Base-by-base conservation (phyloP, 2,888 invertebrate species). In the Pemphredon lugubris region DNA sequence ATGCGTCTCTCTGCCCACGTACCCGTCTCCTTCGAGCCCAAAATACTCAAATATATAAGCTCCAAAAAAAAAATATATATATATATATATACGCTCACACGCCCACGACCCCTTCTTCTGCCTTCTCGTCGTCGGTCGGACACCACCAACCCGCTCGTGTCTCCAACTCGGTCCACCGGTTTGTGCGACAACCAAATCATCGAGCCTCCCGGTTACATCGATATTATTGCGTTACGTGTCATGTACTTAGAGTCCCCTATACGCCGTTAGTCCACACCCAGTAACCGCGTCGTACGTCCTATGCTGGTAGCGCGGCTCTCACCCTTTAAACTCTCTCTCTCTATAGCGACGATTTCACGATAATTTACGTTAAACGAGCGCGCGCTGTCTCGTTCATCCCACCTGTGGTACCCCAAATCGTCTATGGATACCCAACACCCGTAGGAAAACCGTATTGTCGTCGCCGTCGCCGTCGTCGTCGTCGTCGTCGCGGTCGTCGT, bases 91-190 rank as follows among this genome's bases (percentile, higher is more conserved):
- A 58, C 59, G 58, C 66, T 59, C 54, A 57, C 63, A 65, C 51
- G 68, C 51, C 68, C 57, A 65, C 64, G 51, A 57, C 34, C 55
- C 53, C 26, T 60, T 67, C 63, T 77, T 73, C 74, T 66, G 64
- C 77, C 77, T 77, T 77, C 74, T 77, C 71, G 71, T 74, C 74
- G 77, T 77, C 77, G 74, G 66, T 73, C 74, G 67, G 71, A 59
- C 71, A 74, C 55, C 73, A 48, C 20, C 68, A 57, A 61, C 57
- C 53, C 55, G 65, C 58, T 40, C 64, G 69, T 64, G 54, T 66
- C 64, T 70, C 70, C 55, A 55, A 68, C 63, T 64, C 63, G 73
- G 59, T 63, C 66, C 59, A 67, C 51, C 58, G 61, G 71, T 65
- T 67, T 64, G 47, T 58, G 77, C 64, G 55, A 74, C 64, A 61